Percentiles rank a stretch among this genome's conserved stretches.
phyloP scores from a whole-genome alignment of 2,888 invertebrate genomes.

The Dryobotodes eremita region DNA sequence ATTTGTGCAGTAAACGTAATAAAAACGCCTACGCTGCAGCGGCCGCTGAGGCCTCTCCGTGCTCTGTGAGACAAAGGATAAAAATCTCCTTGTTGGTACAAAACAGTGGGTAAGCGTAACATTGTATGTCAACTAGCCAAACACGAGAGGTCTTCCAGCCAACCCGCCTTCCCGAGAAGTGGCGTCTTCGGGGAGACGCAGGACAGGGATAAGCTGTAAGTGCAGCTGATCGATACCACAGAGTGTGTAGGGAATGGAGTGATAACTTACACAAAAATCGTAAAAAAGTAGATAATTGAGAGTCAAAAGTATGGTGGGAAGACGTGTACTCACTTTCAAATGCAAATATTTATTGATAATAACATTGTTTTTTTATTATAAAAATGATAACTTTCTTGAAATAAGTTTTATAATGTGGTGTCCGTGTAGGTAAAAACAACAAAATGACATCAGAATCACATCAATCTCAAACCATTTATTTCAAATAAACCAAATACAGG shows the following conservation, averaged over 20 bases:
- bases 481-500: too few relatives aligned
- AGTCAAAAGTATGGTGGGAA: background rate
- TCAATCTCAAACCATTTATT: too few relatives aligned
- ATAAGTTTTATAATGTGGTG: background rate
- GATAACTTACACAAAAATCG: background rate
- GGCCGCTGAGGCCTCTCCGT: background rate
- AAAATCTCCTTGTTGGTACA: conserved; percentile 19
- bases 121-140: conserved; percentile 78
- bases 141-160: conserved; percentile 81
- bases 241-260: conserved; percentile 42
- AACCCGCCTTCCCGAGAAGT: conserved; percentile 71
- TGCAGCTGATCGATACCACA: conserved; percentile 64
- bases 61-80: background rate
- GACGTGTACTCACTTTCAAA: background rate
- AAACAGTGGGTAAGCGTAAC: conserved; percentile 50
- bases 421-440: background rate
- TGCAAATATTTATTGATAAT: background rate
- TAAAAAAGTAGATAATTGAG: background rate
- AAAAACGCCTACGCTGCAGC: background rate
- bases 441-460: background rate
- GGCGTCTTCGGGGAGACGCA: conserved; percentile 75
- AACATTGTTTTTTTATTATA: background rate
- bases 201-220: conserved; percentile 86
- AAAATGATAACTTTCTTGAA: background rate
- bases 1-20: background rate